Percentiles rank a stretch among this genome's conserved stretches.
Conservation (phyloP, 2,797 vertebrate species). For the Tauraco hartlaubi region DNA sequence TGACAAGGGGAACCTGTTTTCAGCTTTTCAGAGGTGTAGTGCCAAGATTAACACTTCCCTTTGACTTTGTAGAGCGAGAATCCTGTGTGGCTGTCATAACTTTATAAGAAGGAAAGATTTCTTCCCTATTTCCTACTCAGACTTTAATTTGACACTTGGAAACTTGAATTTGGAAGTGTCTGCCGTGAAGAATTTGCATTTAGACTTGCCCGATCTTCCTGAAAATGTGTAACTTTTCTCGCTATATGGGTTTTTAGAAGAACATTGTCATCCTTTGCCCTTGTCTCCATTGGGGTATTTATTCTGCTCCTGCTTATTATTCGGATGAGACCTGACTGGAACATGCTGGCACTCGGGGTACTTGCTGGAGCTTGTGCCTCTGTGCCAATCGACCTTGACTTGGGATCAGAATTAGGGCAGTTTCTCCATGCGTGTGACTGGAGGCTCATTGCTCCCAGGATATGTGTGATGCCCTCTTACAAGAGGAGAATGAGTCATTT, state of each 20-base stretch:
- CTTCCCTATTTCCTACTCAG: not conserved
- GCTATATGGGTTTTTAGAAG: not conserved
- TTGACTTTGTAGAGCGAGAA: not conserved
- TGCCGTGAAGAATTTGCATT: not conserved
- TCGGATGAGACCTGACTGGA: not conserved
- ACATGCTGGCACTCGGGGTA: not conserved
- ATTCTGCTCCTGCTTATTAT: not conserved
- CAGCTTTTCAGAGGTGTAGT: not conserved
- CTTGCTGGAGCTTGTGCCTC: not conserved
- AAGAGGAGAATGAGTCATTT: not conserved
- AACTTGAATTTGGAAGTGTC: not conserved
- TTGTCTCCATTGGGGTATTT: not conserved
- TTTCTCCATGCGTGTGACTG: not conserved
- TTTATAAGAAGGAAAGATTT: not conserved
- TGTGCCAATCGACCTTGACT: not conserved
- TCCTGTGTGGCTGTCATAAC: not conserved
- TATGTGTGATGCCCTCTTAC: not conserved
- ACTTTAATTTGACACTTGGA: not conserved
- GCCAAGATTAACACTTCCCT: not conserved
- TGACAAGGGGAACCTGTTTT: not conserved
- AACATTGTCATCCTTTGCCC: not conserved
- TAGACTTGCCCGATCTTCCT: not conserved
- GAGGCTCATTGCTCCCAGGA: not conserved
- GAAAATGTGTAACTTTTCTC: accelerated
- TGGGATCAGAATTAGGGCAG: not conserved